phyloP scores from a whole-genome alignment of 2,113 vertebrate species.

The Rousettus leschenaultii region DNA sequence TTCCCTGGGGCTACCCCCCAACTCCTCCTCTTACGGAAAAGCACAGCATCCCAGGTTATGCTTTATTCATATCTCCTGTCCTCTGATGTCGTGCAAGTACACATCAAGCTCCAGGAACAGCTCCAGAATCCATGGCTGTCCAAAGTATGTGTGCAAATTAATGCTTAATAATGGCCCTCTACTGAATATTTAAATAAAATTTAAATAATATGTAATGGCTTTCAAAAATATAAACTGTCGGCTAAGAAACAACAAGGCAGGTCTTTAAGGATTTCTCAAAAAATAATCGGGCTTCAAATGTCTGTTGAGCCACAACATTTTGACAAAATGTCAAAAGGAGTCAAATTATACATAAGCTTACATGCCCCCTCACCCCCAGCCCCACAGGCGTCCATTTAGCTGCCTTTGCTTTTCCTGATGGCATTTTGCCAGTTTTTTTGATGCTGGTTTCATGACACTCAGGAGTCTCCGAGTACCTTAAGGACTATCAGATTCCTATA shows the following conservation, averaged over 20 bases:
- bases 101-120: background rate
- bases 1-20: background rate
- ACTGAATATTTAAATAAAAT: constrained; percentile 61
- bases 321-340: constrained; percentile 66
- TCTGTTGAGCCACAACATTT: constrained; percentile 43
- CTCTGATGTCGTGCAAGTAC: background rate
- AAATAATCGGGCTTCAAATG: constrained; percentile 42
- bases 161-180: background rate
- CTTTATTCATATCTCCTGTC: background rate
- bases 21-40: background rate
- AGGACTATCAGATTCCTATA: constrained; percentile 66
- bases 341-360: constrained; percentile 54
- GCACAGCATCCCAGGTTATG: background rate
- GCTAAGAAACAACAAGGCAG: constrained; percentile 26
- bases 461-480: constrained; percentile 53
- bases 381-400: background rate
- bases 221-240: constrained; percentile 33
- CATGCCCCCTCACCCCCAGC: constrained; percentile 29
- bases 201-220: constrained; percentile 54
- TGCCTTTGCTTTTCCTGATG: background rate
- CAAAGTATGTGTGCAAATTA: background rate
- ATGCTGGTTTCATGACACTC: constrained; percentile 62
- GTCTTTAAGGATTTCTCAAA: constrained; percentile 50
- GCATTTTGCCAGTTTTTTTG: constrained; percentile 44
- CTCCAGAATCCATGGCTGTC: background rate